Evolutionary conservation across 2,888 invertebrate genomes (phyloP), one percentile per base, ranked within the genome.

Genomic region (Drosophila merina): DNA sequence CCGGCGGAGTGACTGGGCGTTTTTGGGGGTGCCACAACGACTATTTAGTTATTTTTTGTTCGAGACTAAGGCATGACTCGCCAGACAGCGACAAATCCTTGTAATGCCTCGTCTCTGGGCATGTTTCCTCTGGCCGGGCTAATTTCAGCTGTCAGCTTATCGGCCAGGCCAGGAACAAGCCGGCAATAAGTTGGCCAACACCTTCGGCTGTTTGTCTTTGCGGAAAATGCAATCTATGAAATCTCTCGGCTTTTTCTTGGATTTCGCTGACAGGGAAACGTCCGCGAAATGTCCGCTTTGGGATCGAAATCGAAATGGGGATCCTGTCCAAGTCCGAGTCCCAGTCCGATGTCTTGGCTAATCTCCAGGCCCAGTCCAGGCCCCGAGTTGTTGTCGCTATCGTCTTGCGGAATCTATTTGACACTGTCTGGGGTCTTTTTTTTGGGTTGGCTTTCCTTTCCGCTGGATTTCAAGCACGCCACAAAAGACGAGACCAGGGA

Each of bases 81-180:
- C 69, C 68, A 68, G 54, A 63, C 47, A 77, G 42, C 56, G 62
- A 68, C 57, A 82, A 86, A 88, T 86, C 88, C 84, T 88, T 86
- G 88, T 88, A 84, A 83, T 83, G 70, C 86, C 88, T 83, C 88
- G 88, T 88, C 88, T 80, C 78, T 79, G 84, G 73, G 74, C 86
- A 88, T 83, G 88, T 86, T 79, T 83, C 82, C 86, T 74, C 64
- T 52, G 40, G 68, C 14, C 75, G 52, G 72, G 82, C 90, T 90
- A 89, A 89, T 89, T 89, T 90, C 80, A 89, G 89, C 88, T 89
- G 90, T 90, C 90, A 77, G 82, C 90, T 90, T 90, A 90, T 90
- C 90, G 51, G 44, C 36, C 50, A 78, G 73, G 54, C 36, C 50
- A 87, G 88, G 89, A 88, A 89, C 90, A 89, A 86, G 79, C 77